These are phyloP conservation scores for Vombatus ursinus DNA, from an alignment of 2,113 vertebrate species.

Conservation along the genomic window DNA sequence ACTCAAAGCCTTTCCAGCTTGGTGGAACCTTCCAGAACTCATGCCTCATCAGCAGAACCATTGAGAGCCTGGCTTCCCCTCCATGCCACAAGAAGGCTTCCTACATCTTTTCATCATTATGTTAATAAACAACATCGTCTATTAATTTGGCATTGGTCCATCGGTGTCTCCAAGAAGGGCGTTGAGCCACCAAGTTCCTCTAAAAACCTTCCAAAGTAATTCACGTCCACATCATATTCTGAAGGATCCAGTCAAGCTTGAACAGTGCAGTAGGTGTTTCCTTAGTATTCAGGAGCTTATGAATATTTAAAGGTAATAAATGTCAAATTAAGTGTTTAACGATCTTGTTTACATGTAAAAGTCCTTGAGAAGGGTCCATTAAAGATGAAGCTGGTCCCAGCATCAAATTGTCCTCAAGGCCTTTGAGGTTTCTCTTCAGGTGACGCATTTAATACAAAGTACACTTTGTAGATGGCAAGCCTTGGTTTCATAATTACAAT, in stretches of 20 bases:
- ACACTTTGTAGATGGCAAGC: constrained; percentile 41
- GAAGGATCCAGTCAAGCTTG: constrained; percentile 48
- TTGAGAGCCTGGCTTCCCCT: not conserved
- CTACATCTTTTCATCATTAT: not conserved
- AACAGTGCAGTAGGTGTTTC: constrained; percentile 74
- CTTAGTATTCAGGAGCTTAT: constrained; percentile 75
- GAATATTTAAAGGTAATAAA: constrained; percentile 87
- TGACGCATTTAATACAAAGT: constrained; percentile 54
- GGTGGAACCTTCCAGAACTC: not conserved
- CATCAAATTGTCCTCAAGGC: constrained; percentile 69
- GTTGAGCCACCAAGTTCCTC: not conserved
- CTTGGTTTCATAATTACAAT: constrained; percentile 35
- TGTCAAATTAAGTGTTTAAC: constrained; percentile 83
- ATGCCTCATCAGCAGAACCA: not conserved
- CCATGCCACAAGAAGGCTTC: not conserved
- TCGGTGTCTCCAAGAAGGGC: constrained; percentile 25
- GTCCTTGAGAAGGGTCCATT: constrained; percentile 80
- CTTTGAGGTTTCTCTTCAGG: constrained; percentile 5
- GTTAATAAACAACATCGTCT: constrained; percentile 34
- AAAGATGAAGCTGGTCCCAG: constrained; percentile 64
- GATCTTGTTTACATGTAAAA: constrained; percentile 83
- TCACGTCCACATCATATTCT: constrained; percentile 17
- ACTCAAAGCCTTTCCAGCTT: not conserved
- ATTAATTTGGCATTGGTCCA: not conserved
- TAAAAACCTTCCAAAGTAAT: not conserved